Evolutionary conservation across 2,797 vertebrate species (phyloP).

Genomic region (Limnodromus scolopaceus): DNA sequence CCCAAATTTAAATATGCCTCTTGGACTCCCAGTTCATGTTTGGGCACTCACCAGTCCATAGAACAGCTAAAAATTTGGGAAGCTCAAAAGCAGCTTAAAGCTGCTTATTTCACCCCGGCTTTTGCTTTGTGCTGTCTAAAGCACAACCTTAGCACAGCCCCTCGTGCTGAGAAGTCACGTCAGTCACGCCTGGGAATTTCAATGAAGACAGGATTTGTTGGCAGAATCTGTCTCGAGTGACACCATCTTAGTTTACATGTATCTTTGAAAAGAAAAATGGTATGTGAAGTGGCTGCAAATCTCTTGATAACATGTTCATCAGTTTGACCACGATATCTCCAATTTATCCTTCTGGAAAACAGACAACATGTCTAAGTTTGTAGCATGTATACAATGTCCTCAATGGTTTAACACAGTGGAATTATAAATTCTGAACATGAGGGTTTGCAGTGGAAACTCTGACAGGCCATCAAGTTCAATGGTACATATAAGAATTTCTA

Average conservation of each 20-base stretch:
- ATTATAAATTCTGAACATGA: conserved; percentile 8
- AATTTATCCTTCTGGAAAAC: conserved; percentile 18
- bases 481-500: not conserved
- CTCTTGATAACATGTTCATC: not conserved
- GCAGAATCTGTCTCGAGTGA: not conserved
- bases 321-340: not conserved
- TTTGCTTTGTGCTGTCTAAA: not conserved
- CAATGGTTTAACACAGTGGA: not conserved
- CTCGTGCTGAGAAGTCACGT: not conserved
- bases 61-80: not conserved
- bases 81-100: not conserved
- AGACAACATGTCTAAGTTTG: not conserved
- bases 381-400: not conserved
- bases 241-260: not conserved
- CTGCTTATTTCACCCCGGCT: not conserved
- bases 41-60: not conserved
- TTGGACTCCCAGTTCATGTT: not conserved
- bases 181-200: not conserved
- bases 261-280: not conserved
- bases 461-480: not conserved
- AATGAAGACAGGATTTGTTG: not conserved
- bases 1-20: not conserved
- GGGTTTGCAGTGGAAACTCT: conserved; percentile 14
- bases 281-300: conserved; percentile 12
- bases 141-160: not conserved